Base-by-base conservation (phyloP, 1,140 invertebrate genomes). In the Drosophila trapezifrons region DNA sequence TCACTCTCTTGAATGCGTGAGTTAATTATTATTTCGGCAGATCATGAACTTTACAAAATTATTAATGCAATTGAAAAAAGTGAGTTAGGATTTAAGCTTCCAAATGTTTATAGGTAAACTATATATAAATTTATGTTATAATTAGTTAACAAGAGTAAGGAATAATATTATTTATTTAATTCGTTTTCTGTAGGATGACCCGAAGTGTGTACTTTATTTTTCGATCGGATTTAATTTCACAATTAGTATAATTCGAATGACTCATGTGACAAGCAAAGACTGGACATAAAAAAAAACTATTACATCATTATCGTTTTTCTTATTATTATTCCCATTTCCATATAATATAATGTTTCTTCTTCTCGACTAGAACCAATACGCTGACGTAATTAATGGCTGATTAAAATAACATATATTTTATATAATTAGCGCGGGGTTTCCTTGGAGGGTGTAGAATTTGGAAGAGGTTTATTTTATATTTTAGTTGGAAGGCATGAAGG, bases 1-100 rank as follows among this genome's bases (percentile, higher is more conserved):
- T 29, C 15, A 2, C 9, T 32, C 40, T 42, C 57, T 74, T 25
- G 17, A 25, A 12, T 56, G 20, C 52, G 35, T 56, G 54, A 40
- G 6, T 56, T 35, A 56, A 12, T 40, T 20, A 25, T 25, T 56
- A 56, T 40, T 35, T 20, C 4, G 17, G 8, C 49, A 4, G 47
- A 27, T 51, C n/a, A 8, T 15, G 27, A 35, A 5, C 18, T 35
- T 4, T 12, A 4, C 3, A 3, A 51, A 32, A 9, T 15, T 32
- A 15, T 35, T 20, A 20, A 20, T 46, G 13, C 7, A 25, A 15
- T 15, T 4, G 3, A 25, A n/a, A 46, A 25, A 25, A 9, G 10
- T 7, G 6, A 22, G 12, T 3, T 20, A 3, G 7, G 2, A 45
- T 20, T n/a, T n/a, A n/a, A n/a, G n/a, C n/a, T n/a, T n/a, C 5